Evolutionary conservation across 2,113 vertebrate species (phyloP), one percentile per base, ranked within the genome.

Genomic region (Rhinoderma darwinii): DNA sequence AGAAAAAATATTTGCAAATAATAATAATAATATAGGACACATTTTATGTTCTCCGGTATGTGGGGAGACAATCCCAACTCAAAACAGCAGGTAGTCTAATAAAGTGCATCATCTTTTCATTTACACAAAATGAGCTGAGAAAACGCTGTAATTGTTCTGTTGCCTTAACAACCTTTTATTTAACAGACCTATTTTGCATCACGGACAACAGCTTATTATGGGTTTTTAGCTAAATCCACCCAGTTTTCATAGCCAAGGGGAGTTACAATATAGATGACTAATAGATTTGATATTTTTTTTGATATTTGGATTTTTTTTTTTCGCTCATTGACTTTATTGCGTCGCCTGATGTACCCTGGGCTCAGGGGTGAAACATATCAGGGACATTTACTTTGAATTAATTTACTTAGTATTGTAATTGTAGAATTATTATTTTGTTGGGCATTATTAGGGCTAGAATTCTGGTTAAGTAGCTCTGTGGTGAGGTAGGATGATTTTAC

Each of bases 141-240:
- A 79, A 86, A 43, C 72, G 43, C 59, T 72, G 25, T 68, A 86
- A 86, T 86, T 79, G 75, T 61, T 86, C 44, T 22, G 84, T 79
- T 86, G 84, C 84, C 84, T 51, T 86, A 86, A 86, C 84, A 79
- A 86, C 84, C 43, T 79, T 86, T 86, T 70, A 79, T 68, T 79
- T 51, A 79, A 70, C 41, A 86, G 75, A 77, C 43, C 75, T 86
- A 56, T 77, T 77, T 63, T 77, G 41, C 54, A 25, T 79, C 84
- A n/a, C 50, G 84, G 84, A 79, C 83, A 79, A 79, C 84, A 86
- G 44, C 43, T 70, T 79, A 51, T 54, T 50, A 51, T 66, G 22
- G 25, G 11, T 17, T 68, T 78, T 44, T 43, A 39, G 59, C 56
- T 50, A 85, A 85, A 68, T 79, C 27, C 41, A 66, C 35, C 27